Conservation (phyloP, 2,888 invertebrate genomes). For the Tillus elongatus region DNA sequence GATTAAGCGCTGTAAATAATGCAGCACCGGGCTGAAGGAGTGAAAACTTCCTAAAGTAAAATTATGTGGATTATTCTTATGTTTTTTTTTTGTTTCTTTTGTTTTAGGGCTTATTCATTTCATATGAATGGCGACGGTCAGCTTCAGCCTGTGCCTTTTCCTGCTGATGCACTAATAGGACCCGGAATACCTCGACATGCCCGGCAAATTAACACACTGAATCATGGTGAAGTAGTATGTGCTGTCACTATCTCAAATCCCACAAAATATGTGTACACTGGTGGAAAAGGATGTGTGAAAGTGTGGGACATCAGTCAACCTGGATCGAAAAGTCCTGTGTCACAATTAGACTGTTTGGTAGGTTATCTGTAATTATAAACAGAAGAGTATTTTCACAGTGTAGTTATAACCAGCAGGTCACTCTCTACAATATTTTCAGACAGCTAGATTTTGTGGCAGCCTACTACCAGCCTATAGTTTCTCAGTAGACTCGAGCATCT, state of each 20-base stretch:
- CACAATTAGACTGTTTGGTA: conserved; percentile 85
- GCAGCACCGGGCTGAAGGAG: too few species aligned
- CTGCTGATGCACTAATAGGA: conserved; percentile 85
- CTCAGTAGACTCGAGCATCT: too few species aligned
- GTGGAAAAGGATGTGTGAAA: conserved; percentile 94
- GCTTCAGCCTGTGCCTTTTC: conserved; percentile 89
- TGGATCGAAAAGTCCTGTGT: conserved; percentile 75
- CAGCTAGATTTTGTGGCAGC: too few species aligned
- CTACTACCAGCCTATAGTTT: too few species aligned
- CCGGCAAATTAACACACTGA: conserved; percentile 82
- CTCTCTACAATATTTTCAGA: too few species aligned
- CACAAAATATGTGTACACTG: conserved; percentile 89
- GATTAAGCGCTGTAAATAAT: too few species aligned
- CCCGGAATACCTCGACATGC: conserved; percentile 91
- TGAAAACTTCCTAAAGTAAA: too few species aligned
- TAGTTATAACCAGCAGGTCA: too few species aligned
- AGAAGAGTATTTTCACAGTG: background rate
- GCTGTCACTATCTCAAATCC: conserved; percentile 94
- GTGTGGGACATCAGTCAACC: conserved; percentile 95
- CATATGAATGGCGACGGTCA: conserved; percentile 85
- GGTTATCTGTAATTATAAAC: conserved; percentile 39
- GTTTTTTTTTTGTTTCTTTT: too few species aligned
- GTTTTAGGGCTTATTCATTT: conserved; percentile 80
- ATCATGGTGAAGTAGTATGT: conserved; percentile 94
- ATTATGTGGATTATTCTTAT: too few species aligned